Percentiles rank a stretch among this genome's conserved stretches.
These are phyloP conservation scores for Aleiodes testaceus DNA, from an alignment of 2,888 invertebrate species.

Conservation along the genomic window DNA sequence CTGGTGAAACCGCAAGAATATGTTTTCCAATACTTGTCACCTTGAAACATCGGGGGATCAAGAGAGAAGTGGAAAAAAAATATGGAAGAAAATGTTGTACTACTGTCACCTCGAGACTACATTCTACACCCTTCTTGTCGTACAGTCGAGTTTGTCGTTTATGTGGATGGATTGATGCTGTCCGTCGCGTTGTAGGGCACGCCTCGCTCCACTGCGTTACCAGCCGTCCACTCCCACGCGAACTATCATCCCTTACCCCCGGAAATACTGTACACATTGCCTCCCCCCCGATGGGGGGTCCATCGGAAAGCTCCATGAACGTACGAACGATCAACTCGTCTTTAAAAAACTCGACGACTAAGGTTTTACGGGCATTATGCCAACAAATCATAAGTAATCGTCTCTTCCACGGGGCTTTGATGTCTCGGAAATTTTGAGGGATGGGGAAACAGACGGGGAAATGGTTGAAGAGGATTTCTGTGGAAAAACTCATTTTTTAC, in stretches of 20 bases:
- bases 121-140: conserved; percentile 26
- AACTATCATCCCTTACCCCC: conserved; percentile 67
- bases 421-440: background rate
- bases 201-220: conserved; percentile 70
- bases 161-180: conserved; percentile 71
- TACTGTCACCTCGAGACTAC: conserved; percentile 15
- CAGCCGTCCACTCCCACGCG: conserved; percentile 75
- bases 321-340: conserved; percentile 37
- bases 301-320: conserved; percentile 50
- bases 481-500: background rate
- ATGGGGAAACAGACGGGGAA: background rate
- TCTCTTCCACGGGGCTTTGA: conserved; percentile 10
- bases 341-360: conserved; percentile 4
- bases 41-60: background rate
- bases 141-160: conserved; percentile 65
- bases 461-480: conserved; percentile 2
- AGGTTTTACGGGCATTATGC: conserved; percentile 5
- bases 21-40: background rate
- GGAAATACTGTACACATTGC: conserved; percentile 39
- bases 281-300: conserved; percentile 54
- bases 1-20: background rate
- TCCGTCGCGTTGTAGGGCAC: conserved; percentile 70
- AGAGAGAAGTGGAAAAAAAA: background rate
- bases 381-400: conserved; percentile 34
- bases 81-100: conserved; percentile 23